Evolutionary conservation across 1,140 invertebrate genomes (phyloP).

Genomic region (Meloidogyne chitwoodi): DNA sequence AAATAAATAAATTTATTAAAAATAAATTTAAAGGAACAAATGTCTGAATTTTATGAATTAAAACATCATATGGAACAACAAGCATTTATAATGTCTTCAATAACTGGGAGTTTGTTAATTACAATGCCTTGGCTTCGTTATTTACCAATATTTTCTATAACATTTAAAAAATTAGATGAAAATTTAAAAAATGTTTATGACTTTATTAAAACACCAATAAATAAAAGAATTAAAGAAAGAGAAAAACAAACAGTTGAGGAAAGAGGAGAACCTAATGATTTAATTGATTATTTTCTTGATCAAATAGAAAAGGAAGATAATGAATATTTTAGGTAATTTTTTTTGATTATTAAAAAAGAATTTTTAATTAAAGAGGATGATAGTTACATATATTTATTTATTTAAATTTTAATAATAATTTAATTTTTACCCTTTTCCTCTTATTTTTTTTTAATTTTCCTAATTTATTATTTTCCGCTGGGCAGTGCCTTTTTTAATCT

Average conservation of each 20-base stretch:
- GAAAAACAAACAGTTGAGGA: neutral
- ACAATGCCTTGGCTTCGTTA: slow-evolving; percentile 7
- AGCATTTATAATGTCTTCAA: neutral
- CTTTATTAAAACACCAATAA: neutral
- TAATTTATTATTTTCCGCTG: too few relatives aligned
- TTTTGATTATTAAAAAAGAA: too few relatives aligned
- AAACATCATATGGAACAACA: neutral
- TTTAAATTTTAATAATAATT: too few relatives aligned
- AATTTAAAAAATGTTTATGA: neutral
- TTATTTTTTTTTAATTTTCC: too few relatives aligned
- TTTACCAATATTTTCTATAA: neutral
- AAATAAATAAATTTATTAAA: too few relatives aligned
- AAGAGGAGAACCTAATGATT: neutral
- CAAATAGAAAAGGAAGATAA: neutral
- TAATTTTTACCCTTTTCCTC: too few relatives aligned
- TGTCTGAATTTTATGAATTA: neutral
- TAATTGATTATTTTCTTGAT: neutral
- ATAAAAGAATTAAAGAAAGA: neutral
- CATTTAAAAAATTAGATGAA: neutral
- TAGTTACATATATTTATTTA: too few relatives aligned
- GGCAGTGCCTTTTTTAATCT: too few relatives aligned
- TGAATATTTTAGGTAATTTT: neutral
- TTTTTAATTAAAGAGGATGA: too few relatives aligned
- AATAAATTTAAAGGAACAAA: neutral
- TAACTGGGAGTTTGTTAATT: neutral